Evolutionary conservation across 2,113 vertebrate genomes (phyloP), one percentile per base, ranked within the genome.

Genomic region (Esox niger): DNA sequence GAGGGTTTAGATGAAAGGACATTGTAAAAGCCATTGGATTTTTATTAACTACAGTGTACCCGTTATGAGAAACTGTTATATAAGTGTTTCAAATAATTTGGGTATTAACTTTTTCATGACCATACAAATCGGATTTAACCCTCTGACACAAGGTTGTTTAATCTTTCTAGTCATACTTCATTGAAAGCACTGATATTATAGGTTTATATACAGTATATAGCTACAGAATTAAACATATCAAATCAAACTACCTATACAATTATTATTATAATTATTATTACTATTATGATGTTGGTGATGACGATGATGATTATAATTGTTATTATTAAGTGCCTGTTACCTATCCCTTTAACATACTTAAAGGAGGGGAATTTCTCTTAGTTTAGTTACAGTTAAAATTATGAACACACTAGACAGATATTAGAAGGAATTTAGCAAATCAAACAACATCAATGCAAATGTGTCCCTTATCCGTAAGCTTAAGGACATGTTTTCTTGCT

Each of bases 271-370:
- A 71, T 70, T 61, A 70, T 74, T 54, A 63, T 74, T 63, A 66
- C 30, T 70, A 63, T 74, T 69, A 63, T 59, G 64, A 69, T 73
- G 74, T 79, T 85, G 74, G 85, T 87, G 74, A 64, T 75, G 60
- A 67, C 31, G 64, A 64, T 74, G 64, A 64, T 26, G 65, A 69
- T 68, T 72, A 75, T 80, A 84, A 75, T 86, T 87, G 74, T 84
- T 86, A 84, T 88, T 88, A 90, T 91, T 89, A 91, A 91, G 90
- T 92, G 91, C 90, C 90, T 92, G 90, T 90, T 90, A 89, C 84
- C 73, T 82, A 90, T 89, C 91, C 90, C 90, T 92, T 92, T 92
- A 92, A 91, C 85, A 86, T 80, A 69, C 79, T 88, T 69, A 69
- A 66, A 82, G 74, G 73, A 80, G 58, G 68, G 81, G 69, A 68